Evolutionary conservation across 2,888 invertebrate genomes (phyloP).

Genomic region (Mystacides longicornis): DNA sequence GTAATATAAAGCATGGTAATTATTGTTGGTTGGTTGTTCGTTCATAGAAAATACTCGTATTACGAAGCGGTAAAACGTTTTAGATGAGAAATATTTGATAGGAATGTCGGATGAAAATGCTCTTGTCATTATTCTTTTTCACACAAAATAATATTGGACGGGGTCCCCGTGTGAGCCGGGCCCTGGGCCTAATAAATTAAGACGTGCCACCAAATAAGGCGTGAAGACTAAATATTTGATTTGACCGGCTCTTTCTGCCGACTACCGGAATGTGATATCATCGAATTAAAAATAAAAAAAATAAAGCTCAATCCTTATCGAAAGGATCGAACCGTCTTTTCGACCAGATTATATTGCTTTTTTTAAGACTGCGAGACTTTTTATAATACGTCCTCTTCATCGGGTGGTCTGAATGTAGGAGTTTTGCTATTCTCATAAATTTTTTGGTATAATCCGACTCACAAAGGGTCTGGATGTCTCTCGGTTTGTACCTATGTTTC

Average conservation of each 20-base stretch:
- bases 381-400: not conserved
- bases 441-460: not conserved
- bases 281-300: not conserved
- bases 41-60: no score
- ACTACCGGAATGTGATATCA: slow-evolving; percentile 2
- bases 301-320: not conserved
- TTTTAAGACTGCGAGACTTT: not conserved
- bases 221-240: slow-evolving; percentile 24
- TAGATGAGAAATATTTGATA: no score
- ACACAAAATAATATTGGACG: not conserved
- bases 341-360: not conserved
- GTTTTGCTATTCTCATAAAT: not conserved
- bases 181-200: slow-evolving; percentile 7
- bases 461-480: not conserved
- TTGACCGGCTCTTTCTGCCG: slow-evolving; percentile 11
- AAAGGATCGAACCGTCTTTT: not conserved
- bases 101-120: not conserved
- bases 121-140: not conserved
- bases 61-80: no score
- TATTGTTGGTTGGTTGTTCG: no score
- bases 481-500: not conserved
- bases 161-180: not conserved
- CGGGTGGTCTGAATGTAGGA: slow-evolving; percentile 8
- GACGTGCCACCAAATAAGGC: slow-evolving; percentile 20
- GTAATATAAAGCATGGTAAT: no score